A percentile compares a stretch with the other conserved stretches of the same genome.
These are phyloP conservation scores for Apocrypta bakeri DNA, from an alignment of 1,140 invertebrate species.

Conservation along the genomic window DNA sequence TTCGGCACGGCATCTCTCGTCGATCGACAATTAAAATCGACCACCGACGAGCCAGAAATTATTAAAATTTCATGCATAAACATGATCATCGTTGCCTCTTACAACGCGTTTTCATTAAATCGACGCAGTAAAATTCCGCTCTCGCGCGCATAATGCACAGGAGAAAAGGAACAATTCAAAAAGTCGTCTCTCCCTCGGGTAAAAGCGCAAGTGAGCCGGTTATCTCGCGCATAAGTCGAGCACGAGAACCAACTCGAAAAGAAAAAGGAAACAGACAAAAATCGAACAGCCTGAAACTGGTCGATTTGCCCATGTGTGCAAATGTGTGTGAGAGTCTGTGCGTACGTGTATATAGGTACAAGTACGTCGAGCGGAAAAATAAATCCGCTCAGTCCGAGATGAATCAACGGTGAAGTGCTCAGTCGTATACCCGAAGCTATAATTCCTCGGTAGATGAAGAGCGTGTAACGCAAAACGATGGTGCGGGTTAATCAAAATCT, in stretches of 20 bases:
- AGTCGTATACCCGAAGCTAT: not conserved
- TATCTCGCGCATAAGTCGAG: slow-evolving; percentile 7
- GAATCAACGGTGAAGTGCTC: not conserved
- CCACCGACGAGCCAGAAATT: not conserved
- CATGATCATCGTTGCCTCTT: not conserved
- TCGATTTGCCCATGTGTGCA: too few relatives aligned
- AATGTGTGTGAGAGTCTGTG: too few relatives aligned
- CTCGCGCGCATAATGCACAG: not conserved
- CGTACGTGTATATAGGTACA: not conserved
- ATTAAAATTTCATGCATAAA: slow-evolving; percentile 3
- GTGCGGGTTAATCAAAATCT: slow-evolving; percentile 37
- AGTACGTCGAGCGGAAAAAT: not conserved
- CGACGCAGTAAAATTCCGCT: not conserved
- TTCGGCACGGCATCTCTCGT: not conserved
- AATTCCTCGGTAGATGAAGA: slow-evolving; percentile 24
- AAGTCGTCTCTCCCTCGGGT: not conserved
- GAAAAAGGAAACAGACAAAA: not conserved
- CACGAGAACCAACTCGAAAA: not conserved
- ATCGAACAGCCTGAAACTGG: not conserved
- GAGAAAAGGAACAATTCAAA: not conserved
- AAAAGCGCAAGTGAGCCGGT: not conserved
- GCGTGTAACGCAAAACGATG: slow-evolving; percentile 22
- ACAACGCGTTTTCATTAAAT: slow-evolving; percentile 29
- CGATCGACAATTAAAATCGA: not conserved
- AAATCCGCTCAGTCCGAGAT: not conserved